These are phyloP conservation scores for Branchellion lobata DNA, from an alignment of 2,888 invertebrate species.

Conservation along the genomic window DNA sequence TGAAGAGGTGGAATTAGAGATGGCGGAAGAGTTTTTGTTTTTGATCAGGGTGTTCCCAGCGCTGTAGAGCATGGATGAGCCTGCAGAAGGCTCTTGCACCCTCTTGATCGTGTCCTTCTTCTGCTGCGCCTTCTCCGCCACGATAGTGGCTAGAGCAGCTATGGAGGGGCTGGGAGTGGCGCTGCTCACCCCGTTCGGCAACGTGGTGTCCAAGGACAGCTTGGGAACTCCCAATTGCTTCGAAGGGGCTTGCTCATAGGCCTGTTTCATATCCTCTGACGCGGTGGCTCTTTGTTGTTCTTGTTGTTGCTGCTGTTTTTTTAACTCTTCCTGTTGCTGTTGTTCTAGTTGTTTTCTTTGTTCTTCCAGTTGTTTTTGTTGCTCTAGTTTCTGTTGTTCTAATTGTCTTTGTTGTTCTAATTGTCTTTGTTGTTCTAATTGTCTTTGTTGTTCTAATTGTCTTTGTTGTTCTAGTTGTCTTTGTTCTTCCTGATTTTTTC, in stretches of 20 bases:
- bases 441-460: too few species aligned
- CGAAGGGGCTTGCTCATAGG: background rate
- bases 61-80: background rate
- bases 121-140: conserved; percentile 35
- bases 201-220: background rate
- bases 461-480: background rate
- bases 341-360: background rate
- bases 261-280: background rate
- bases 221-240: background rate
- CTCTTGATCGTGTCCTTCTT: conserved; percentile 15
- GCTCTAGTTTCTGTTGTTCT: background rate
- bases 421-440: background rate
- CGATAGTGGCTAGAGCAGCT: conserved; percentile 17
- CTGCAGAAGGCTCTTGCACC: background rate
- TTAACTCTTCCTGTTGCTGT: too few species aligned
- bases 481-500: background rate
- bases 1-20: background rate
- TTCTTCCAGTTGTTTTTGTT: background rate
- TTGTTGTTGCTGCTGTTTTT: too few species aligned
- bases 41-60: background rate
- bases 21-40: background rate
- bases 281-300: background rate
- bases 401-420: too few species aligned
- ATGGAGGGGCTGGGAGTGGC: background rate
- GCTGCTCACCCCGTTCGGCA: background rate